Percentiles rank a stretch among this genome's conserved stretches.
Evolutionary conservation across 2,888 invertebrate genomes (phyloP).

Genomic region (Cyclophora albipunctata): DNA sequence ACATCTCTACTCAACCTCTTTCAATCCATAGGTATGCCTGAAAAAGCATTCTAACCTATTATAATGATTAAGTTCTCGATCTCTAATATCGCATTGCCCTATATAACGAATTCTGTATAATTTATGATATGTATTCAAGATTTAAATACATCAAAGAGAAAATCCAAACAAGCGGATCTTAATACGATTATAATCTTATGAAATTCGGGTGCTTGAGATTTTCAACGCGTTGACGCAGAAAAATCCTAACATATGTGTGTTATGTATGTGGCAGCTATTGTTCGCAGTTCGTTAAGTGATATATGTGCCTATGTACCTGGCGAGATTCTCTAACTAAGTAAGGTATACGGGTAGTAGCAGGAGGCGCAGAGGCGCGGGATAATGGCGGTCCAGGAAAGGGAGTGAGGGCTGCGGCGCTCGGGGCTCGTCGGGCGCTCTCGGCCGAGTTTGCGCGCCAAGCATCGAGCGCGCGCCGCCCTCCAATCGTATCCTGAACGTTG

Average conservation of each 20-base stretch:
- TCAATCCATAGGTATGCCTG: no score
- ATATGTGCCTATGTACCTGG: conserved; percentile 3
- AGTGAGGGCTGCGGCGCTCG: conserved; percentile 30
- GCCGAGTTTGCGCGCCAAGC: conserved; percentile 43
- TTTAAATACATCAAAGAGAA: no score
- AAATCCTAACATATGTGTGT: conserved; percentile 16
- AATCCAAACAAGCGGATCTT: no score
- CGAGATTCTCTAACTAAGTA: conserved; percentile 3
- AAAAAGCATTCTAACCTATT: no score
- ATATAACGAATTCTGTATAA: no score
- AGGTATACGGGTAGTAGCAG: conserved; percentile 9
- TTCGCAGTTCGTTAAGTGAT: conserved; percentile 16
- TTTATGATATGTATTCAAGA: no score
- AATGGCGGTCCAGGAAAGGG: conserved; percentile 23
- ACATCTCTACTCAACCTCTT: no score
- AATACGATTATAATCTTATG: no score
- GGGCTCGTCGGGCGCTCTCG: conserved; percentile 41
- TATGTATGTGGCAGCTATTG: conserved; percentile 13
- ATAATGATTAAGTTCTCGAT: no score
- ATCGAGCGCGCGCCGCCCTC: conserved; percentile 42
- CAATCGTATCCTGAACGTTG: conserved; percentile 64
- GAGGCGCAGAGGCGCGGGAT: conserved; percentile 18
- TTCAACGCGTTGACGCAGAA: conserved; percentile 4
- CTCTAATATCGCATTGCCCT: no score
- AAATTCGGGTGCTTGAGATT: no score